Base-by-base conservation (phyloP, 2,888 invertebrate species). In the Bugula neritina region DNA sequence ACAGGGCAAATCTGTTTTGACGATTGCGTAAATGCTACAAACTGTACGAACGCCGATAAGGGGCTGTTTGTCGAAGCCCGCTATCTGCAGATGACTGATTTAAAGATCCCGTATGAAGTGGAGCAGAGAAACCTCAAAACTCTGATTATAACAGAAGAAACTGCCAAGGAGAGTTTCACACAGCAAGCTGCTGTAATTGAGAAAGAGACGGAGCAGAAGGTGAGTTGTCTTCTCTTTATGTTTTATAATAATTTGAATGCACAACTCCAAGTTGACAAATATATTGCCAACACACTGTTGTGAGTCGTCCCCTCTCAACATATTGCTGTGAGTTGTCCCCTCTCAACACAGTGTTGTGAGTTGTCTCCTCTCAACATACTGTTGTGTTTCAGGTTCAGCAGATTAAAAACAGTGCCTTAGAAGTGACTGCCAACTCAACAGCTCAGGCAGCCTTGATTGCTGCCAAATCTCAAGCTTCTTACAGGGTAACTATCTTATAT, bases 341-440 rank as follows among this genome's bases (percentile, higher is more conserved):
- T 43, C 43, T 10, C 43, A 43, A 17, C 5, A 17, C 43, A 17
- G 10, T 43, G 43, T 43, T 43, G 43, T 43, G 43, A 43, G 5
- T 43, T 17, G 17, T 43, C 17, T 10, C 5, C 17, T 5, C 17
- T 10, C 17, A 43, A 43, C 17, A 43, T 17, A 43, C 5, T 43
- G 43, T 31, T 31, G 5, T 57, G 3, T 25, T 57, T 5, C 34
- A 63, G 63, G 63, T 63, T 25, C 25, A 25, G 27, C 25, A 63
- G 31, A 63, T 63, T 63, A 2, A 31, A 27, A 63, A 63, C 31
- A 21, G 31, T 10, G 63, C 63, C 31, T 23, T 23, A 27, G 63
- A 63, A 63, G 63, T 63, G 34, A 63, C 63, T 10, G 63, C 63
- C 63, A 63, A 63, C 63, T 63, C 63, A 2, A 63, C 63, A 63